Evolutionary conservation across 2,113 vertebrate species (phyloP).

Genomic region (Brachyhypopomus occidentalis): DNA sequence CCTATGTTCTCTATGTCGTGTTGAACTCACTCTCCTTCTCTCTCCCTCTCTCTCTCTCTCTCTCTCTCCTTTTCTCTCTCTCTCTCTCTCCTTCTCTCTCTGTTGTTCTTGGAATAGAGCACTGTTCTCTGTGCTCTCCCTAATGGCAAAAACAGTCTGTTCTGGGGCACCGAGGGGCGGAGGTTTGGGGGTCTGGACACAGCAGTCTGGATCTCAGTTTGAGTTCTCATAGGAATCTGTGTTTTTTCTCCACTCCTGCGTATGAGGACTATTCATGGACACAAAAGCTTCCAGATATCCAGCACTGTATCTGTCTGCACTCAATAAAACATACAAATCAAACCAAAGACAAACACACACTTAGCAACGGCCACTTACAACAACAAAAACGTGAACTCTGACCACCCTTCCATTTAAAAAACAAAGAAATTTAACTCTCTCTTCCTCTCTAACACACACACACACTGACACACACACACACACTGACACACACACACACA

Average conservation of each 20-base stretch:
- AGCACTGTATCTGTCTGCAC: slow-evolving; percentile 35
- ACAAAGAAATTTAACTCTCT: too few species aligned
- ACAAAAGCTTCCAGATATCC: slow-evolving; percentile 19
- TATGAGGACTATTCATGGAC: not conserved
- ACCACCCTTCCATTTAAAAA: too few species aligned
- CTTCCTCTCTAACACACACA: too few species aligned
- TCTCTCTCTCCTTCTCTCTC: slow-evolving; percentile 63
- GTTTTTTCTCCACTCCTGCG: slow-evolving; percentile 7
- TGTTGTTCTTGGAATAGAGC: slow-evolving; percentile 70
- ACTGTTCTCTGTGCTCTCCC: not conserved
- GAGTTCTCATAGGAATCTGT: slow-evolving; percentile 1
- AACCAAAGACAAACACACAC: not conserved
- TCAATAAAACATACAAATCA: slow-evolving; percentile 3
- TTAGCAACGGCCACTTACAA: too few species aligned
- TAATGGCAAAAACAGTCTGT: slow-evolving; percentile 16
- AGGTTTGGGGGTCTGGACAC: not conserved
- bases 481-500: too few species aligned
- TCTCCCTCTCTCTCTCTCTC: slow-evolving; percentile 76
- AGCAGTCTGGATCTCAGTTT: slow-evolving; percentile 13
- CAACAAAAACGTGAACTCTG: too few species aligned
- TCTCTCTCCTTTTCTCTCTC: slow-evolving; percentile 7
- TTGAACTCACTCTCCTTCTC: slow-evolving; percentile 24
- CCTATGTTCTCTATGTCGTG: slow-evolving; percentile 19
- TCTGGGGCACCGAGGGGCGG: slow-evolving; percentile 21
- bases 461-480: too few species aligned